Conservation (phyloP, 2,113 vertebrate species). For the Typhlomys cinereus region DNA sequence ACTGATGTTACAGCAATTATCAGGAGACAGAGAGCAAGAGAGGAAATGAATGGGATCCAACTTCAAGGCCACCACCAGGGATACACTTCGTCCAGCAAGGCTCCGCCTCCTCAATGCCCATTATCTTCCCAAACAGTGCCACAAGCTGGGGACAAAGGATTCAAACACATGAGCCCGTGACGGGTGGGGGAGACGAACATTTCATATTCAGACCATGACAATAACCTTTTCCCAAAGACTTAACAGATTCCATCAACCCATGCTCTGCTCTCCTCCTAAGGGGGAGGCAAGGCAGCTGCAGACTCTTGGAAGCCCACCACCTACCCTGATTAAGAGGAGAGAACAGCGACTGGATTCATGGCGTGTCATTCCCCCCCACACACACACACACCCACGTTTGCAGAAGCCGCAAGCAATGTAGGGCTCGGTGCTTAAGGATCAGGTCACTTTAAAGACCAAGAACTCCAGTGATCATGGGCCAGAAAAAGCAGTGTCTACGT, state of each 20-base stretch:
- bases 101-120: too few species aligned
- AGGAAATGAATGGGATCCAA: too few species aligned
- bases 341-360: neutral
- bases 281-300: neutral
- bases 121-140: too few species aligned
- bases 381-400: too few species aligned
- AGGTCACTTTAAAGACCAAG: neutral
- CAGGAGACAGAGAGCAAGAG: too few species aligned
- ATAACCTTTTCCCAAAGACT: neutral
- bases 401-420: neutral
- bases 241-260: neutral
- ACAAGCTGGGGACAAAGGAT: too few species aligned
- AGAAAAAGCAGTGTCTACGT: slow-evolving; percentile 44
- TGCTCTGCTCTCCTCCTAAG: neutral
- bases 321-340: neutral
- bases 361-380: neutral
- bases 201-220: too few species aligned
- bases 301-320: neutral
- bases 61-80: too few species aligned
- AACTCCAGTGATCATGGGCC: neutral
- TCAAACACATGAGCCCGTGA: too few species aligned
- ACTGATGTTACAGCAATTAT: too few species aligned
- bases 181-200: too few species aligned
- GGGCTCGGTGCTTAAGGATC: neutral
- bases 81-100: too few species aligned